phyloP scores from a whole-genome alignment of 2,113 vertebrate species.

The Platichthys stellatus region DNA sequence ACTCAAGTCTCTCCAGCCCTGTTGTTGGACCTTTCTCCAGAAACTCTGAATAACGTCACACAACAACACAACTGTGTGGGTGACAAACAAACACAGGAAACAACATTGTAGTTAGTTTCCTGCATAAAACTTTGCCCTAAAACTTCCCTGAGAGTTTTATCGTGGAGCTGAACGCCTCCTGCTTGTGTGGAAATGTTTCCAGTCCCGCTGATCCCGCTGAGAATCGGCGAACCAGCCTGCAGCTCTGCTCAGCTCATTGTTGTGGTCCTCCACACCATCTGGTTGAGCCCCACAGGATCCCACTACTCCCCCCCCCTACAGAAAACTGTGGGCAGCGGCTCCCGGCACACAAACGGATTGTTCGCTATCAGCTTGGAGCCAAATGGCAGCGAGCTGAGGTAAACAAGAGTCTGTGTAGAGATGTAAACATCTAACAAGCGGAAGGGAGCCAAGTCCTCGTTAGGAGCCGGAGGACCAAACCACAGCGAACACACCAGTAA shows the following conservation, averaged over 20 bases:
- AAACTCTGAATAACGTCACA: neutral
- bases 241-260: slow-evolving; percentile 32
- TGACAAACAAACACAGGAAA: neutral
- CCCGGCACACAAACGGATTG: slow-evolving; percentile 7
- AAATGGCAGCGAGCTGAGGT: slow-evolving; percentile 38
- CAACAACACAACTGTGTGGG: neutral
- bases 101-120: neutral
- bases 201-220: slow-evolving; percentile 15
- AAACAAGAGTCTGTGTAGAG: slow-evolving; percentile 41
- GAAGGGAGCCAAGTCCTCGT: neutral
- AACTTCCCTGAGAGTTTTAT: neutral
- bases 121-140: neutral
- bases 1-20: too few species aligned
- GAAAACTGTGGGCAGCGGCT: neutral
- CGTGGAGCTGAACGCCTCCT: neutral
- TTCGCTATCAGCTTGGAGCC: slow-evolving; percentile 20
- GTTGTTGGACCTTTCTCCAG: too few species aligned
- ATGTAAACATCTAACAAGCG: neutral
- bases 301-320: neutral
- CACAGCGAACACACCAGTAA: neutral
- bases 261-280: slow-evolving; percentile 38
- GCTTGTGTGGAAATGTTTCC: neutral
- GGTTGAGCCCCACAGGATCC: slow-evolving; percentile 23
- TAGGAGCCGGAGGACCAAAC: neutral
- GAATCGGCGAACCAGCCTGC: slow-evolving; percentile 19